Percentiles rank a stretch among this genome's conserved stretches.
phyloP scores from a whole-genome alignment of 2,797 vertebrate species.

The Rhincodon typus region DNA sequence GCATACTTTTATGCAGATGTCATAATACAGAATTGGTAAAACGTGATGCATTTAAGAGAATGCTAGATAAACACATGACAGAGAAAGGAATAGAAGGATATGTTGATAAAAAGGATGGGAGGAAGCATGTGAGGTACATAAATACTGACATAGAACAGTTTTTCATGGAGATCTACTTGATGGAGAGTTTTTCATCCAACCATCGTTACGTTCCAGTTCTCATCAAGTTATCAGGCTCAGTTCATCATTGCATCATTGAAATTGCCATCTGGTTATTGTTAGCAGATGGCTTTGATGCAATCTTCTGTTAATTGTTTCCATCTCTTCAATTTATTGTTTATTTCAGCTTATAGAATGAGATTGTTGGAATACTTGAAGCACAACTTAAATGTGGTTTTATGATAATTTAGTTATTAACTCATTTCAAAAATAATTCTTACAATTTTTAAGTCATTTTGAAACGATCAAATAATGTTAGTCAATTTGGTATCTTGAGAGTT shows the following conservation, averaged over 20 bases:
- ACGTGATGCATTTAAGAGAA: neutral
- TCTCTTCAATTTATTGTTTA: neutral
- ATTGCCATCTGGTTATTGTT: neutral
- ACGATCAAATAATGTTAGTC: neutral
- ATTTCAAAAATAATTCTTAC: neutral
- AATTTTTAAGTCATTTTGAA: neutral
- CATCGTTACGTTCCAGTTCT: neutral
- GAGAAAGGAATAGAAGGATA: neutral
- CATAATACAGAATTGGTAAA: neutral
- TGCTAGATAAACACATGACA: neutral
- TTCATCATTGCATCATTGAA: neutral
- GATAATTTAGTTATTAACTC: neutral
- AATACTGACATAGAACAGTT: neutral
- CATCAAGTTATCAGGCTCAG: neutral
- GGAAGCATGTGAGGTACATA: neutral
- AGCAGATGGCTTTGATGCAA: neutral
- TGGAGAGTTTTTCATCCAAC: neutral
- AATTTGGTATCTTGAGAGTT: neutral
- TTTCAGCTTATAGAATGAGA: neutral
- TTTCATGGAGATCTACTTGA: neutral
- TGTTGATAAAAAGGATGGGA: neutral
- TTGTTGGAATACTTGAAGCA: neutral
- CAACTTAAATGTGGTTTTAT: neutral
- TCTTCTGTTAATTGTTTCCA: conserved; percentile 10
- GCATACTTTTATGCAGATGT: neutral